Evolutionary conservation across 2,888 invertebrate genomes (phyloP), one percentile per base, ranked within the genome.

Genomic region (Dione juno): DNA sequence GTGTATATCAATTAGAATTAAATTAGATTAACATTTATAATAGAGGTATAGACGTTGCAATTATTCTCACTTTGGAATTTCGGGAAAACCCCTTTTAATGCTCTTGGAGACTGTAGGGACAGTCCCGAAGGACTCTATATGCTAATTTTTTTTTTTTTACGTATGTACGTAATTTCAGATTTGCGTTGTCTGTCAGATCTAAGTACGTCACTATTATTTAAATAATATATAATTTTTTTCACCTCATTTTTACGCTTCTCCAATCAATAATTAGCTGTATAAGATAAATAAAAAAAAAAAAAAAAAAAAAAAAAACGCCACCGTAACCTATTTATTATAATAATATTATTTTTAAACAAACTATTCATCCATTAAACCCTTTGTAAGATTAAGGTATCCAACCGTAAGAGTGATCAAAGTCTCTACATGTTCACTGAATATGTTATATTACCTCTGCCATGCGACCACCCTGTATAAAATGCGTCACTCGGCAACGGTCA

Each of bases 401-500:
- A 76, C 78, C 77, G 87, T 77, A 77, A 82, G 76, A 78, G 76
- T 75, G 88, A 89, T 90, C 89, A 90, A 89, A 89, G 75, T 79
- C 79, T 77, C 57, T 81, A 80, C 82, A 80, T 84, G 87, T 80
- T 81, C 81, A 81, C 82, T 82, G 85, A 82, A 80, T 84, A 85
- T 86, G 86, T 81, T 48, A 48, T 81, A 82, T 88, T 89, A 88
- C 84, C 86, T 87, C 13, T 64, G 64, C 35, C 14, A 64, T 45
- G 80, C 86, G 86, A 83, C 72, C 82, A 72, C 76, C 75, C 81
- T 86, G 88, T 88, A 88, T 86, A 88, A 87, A 88, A 81, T 82
- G 75, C 75, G 78, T 76, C 68, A 74, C 66, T 19, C 50, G 74
- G 71, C 66, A 74, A 69, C 72, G 79, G 76, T 77, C 80, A 81